Conservation (phyloP, 2,113 vertebrate species). For the Gymnogyps californianus region DNA sequence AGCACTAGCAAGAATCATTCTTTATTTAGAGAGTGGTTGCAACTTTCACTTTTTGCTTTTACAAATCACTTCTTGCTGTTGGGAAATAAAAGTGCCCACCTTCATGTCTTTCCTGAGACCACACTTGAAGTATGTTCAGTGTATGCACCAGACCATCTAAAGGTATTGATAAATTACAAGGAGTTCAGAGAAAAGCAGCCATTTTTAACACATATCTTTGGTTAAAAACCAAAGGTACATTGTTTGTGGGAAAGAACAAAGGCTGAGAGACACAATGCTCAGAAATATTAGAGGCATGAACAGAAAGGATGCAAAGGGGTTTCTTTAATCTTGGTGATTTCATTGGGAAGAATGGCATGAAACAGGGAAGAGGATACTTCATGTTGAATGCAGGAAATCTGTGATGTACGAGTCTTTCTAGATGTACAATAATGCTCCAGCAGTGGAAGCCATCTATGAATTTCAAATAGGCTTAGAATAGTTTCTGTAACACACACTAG, state of each 20-base stretch:
- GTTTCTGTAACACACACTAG: neutral
- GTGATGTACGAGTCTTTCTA: neutral
- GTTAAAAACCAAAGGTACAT: neutral
- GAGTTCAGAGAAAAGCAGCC: neutral
- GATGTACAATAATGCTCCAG: neutral
- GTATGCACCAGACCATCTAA: neutral
- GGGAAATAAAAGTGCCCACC: neutral
- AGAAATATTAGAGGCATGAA: neutral
- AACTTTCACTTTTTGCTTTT: neutral
- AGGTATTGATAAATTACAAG: neutral
- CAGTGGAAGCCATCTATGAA: neutral
- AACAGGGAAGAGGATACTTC: neutral
- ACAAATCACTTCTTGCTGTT: neutral
- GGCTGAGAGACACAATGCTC: neutral
- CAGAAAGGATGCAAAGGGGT: neutral
- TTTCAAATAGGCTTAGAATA: neutral
- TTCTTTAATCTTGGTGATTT: neutral
- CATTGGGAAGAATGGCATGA: neutral
- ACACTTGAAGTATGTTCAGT: neutral
- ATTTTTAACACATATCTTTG: neutral
- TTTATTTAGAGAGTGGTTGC: neutral
- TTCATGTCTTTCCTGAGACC: neutral
- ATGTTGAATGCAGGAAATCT: neutral
- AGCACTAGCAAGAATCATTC: neutral
- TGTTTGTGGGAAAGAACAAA: neutral